Evolutionary conservation across 1,140 invertebrate genomes (phyloP), one percentile per base, ranked within the genome.

Genomic region (Trichoplusia ni): DNA sequence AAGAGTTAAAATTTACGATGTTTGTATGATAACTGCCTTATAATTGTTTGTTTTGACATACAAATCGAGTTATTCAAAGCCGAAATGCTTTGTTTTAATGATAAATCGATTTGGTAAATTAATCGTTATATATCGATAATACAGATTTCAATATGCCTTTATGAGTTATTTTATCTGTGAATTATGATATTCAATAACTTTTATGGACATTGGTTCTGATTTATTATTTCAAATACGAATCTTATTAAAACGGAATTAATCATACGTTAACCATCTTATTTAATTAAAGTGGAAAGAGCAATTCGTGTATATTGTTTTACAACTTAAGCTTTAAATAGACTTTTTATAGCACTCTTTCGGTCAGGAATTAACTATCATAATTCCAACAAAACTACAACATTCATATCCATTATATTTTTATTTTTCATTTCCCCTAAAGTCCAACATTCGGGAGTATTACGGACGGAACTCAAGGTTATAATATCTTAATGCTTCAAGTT

Each of bases 401-500:
- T n/a, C 21, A n/a, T 59, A 23, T 40, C 54, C 18, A 47, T 47
- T 47, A 47, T 16, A 23, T 51, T 62, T 9, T 23, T 49, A 29
- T 54, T 25, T 51, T 62, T 67, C 37, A 62, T 29, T 42, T 37
- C 18, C 14, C 16, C 33, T n/a, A 62, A 62, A 33, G 40, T 62
- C 21, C 47, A 69, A 53, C 56, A 64, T 69, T 64, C n/a, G 33
- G 29, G 56, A 47, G 44, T 27, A 64, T 44, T 58, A 58, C 53
- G 64, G 71, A 67, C 58, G 70, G 64, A 65, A 69, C 61, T 71
- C 67, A 75, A 80, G 69, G 63, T 75, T 70, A 69, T 87, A 86
- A 87, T 87, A 82, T 86, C 83, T 87, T 89, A 87, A 89, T 86
- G 81, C 80, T 49, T 47, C 64, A 86, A 89, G 84, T 89, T 89